A percentile compares a stretch with the other conserved stretches of the same genome.
phyloP scores from a whole-genome alignment of 2,888 invertebrate genomes.

The Augiades crinisus region DNA sequence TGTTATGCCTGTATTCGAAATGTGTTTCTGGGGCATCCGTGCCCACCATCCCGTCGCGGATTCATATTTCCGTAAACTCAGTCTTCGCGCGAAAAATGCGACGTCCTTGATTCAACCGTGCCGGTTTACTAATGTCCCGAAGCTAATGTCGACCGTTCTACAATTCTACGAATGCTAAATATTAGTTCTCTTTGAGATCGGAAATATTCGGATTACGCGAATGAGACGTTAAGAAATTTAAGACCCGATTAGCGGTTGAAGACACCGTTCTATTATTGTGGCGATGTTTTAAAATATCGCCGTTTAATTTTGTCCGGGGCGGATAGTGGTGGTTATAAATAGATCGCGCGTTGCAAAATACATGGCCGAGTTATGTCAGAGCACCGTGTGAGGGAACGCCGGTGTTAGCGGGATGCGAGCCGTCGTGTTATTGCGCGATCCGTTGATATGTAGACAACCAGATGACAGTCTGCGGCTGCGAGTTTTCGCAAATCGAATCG shows the following conservation, averaged over 20 bases:
- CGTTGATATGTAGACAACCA: constrained; percentile 20
- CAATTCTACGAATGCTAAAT: constrained; percentile 27
- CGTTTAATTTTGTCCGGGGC: constrained; percentile 62
- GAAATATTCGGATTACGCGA: constrained; percentile 34
- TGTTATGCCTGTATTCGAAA: constrained; percentile 45
- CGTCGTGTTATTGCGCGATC: constrained; percentile 18
- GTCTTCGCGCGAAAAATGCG: constrained; percentile 28
- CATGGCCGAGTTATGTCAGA: constrained; percentile 78
- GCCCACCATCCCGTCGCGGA: constrained; percentile 27
- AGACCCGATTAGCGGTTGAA: constrained; percentile 76
- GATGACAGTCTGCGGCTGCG: constrained; percentile 10
- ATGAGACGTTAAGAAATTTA: constrained; percentile 34
- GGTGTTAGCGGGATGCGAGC: constrained; percentile 4
- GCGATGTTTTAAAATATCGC: constrained; percentile 56
- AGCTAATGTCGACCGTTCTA: constrained; percentile 19
- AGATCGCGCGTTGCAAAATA: constrained; percentile 67
- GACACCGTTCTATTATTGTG: constrained; percentile 71
- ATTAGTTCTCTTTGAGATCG: constrained; percentile 28
- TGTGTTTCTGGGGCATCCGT: constrained; percentile 43
- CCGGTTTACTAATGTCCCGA: constrained; percentile 36
- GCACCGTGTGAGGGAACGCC: constrained; percentile 31
- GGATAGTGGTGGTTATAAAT: constrained; percentile 64
- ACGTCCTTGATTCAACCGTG: constrained; percentile 59
- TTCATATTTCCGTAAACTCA: constrained; percentile 28
- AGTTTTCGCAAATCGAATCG: constrained; percentile 10